phyloP scores from a whole-genome alignment of 2,888 invertebrate species.

The Nyleta sp. region DNA sequence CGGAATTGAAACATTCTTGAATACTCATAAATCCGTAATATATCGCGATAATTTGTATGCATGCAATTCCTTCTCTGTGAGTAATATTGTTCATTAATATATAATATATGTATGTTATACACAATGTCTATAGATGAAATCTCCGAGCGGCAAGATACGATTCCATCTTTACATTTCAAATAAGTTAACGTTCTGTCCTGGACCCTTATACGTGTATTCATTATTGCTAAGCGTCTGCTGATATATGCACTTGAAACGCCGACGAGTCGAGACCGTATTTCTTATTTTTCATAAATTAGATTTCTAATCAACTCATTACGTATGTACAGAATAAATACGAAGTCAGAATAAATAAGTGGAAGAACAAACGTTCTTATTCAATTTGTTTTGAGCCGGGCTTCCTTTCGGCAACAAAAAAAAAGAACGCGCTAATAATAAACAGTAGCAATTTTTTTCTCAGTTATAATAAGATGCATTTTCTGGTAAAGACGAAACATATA shows the following conservation, averaged over 20 bases:
- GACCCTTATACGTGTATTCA: constrained; percentile 78
- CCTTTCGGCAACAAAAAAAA: not conserved
- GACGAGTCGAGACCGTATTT: constrained; percentile 72
- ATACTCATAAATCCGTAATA: constrained; percentile 19
- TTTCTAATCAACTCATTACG: constrained; percentile 59
- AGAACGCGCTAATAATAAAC: not conserved
- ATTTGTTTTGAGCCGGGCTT: not conserved
- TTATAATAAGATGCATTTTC: too few relatives aligned
- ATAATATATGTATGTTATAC: constrained; percentile 77
- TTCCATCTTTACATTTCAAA: constrained; percentile 80
- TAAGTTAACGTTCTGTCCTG: constrained; percentile 75
- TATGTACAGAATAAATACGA: constrained; percentile 41
- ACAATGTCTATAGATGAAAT: constrained; percentile 70
- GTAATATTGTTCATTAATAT: constrained; percentile 65
- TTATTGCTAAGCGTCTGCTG: constrained; percentile 77
- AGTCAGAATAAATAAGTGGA: constrained; percentile 25
- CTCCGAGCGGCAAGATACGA: constrained; percentile 61
- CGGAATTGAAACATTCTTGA: too few relatives aligned
- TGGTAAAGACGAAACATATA: too few relatives aligned
- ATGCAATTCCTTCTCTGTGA: constrained; percentile 55
- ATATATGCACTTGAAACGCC: constrained; percentile 73
- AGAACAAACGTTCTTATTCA: constrained; percentile 3
- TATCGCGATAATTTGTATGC: constrained; percentile 27
- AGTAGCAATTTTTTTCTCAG: not conserved
- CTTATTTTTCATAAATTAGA: constrained; percentile 79